Conservation (phyloP, 2,888 invertebrate genomes). For the Seladonia tumulorum region DNA sequence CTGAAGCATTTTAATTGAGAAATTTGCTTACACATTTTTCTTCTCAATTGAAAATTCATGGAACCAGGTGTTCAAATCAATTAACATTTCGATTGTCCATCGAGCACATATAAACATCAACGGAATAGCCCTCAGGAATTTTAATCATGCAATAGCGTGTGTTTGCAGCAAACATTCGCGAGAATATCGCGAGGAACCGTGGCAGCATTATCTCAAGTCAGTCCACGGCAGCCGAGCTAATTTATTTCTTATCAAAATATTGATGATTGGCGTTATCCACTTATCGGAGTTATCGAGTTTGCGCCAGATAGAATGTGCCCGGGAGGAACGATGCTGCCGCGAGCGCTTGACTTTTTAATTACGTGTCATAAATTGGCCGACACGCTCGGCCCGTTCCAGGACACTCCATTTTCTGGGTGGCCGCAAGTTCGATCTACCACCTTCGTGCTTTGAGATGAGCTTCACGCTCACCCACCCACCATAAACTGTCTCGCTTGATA, state of each 20-base stretch:
- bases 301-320: slow-evolving; percentile 69
- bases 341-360: slow-evolving; percentile 80
- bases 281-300: slow-evolving; percentile 72
- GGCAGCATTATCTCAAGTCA: neutral
- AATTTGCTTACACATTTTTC: too few species aligned
- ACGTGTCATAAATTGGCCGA: slow-evolving; percentile 81
- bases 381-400: slow-evolving; percentile 78
- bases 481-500: slow-evolving; percentile 79
- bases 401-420: slow-evolving; percentile 82
- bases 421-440: slow-evolving; percentile 79
- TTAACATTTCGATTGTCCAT: too few species aligned
- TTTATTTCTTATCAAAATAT: slow-evolving; percentile 46
- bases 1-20: too few species aligned
- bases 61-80: too few species aligned
- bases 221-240: slow-evolving; percentile 17
- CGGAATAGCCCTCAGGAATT: too few species aligned
- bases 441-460: slow-evolving; percentile 71
- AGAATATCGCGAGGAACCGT: neutral
- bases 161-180: neutral
- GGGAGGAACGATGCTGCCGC: slow-evolving; percentile 69
- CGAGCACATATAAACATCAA: too few species aligned
- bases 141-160: neutral
- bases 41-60: too few species aligned
- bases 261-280: slow-evolving; percentile 47
- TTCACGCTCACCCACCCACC: slow-evolving; percentile 62